Base-by-base conservation (phyloP, 2,888 invertebrate genomes). In the Lymantria dispar region DNA sequence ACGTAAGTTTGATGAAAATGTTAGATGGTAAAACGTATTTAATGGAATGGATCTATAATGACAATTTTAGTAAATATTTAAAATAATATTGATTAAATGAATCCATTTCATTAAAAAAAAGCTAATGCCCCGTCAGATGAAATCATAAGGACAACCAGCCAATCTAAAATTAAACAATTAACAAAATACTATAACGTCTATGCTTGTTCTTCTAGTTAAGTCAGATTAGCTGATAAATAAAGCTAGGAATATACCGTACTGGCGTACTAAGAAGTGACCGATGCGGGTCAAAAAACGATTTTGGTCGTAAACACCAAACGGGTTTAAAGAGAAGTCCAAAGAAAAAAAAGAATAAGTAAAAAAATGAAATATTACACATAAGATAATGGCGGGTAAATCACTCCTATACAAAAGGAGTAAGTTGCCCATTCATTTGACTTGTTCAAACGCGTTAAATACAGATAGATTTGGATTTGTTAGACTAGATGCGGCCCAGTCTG, bases 371-470 rank as follows among this genome's bases (percentile, higher is more conserved):
- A 81, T 80, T 78, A 83, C 76, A 82, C 69, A 75, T 67, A 73
- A 47, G 47, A 47, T 47, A 56, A 48, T 58, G 65, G 67, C 62
- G 85, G 87, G 87, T 78, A 87, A 87, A 74, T 80, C 89, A 76
- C 86, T 88, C 86, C 85, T 67, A 59, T 60, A 59, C 67, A 76
- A 59, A 62, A 66, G 83, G 87, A 88, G 84, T 70, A 84, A 84
- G 78, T 85, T 87, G 80, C 88, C 87, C 87, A 85, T 90, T 90
- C 91, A 90, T 91, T 90, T 90, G 90, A 90, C 90, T 90, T 91
- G 89, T 81, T 76, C 62, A 56, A 79, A 73, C 82, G 80, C 72
- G 74, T 56, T 59, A 43, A n/a, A 62, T 67, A 77, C 75, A 74
- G 68, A 33, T 72, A 71, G 74, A 74, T 71, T 76, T 71, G 77